Conservation (phyloP, 2,113 vertebrate genomes). For the Epinephelus cyanopodus region DNA sequence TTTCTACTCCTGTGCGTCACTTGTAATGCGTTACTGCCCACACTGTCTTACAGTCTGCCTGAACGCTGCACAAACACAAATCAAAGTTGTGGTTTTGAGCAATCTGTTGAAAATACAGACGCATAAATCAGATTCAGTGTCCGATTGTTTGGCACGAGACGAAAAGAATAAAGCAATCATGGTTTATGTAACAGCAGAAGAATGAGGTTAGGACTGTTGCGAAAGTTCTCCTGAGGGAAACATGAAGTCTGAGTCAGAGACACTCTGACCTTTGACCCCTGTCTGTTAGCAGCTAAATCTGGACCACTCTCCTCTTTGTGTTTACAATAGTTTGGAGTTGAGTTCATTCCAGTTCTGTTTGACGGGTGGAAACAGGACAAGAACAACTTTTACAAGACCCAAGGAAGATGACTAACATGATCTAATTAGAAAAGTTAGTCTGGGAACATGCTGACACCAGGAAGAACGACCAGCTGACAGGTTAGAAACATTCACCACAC, state of each 20-base stretch:
- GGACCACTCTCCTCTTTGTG: not conserved
- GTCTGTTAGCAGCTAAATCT: conserved; percentile 23
- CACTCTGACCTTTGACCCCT: conserved; percentile 43
- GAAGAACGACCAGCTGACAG: too few species aligned
- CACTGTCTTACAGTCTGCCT: not conserved
- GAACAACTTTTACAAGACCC: not conserved
- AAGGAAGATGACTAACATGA: not conserved
- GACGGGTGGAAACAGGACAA: not conserved
- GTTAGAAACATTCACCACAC: too few species aligned
- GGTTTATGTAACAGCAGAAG: conserved; percentile 8
- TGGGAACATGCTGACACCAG: not conserved
- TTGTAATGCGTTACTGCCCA: too few species aligned
- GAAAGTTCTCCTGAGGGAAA: conserved; percentile 40
- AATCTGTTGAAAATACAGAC: not conserved
- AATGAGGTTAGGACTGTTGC: conserved; percentile 15
- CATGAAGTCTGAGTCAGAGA: conserved; percentile 2
- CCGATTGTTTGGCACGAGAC: not conserved
- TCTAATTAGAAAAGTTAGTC: not conserved
- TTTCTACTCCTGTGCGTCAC: too few species aligned
- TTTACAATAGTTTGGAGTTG: not conserved
- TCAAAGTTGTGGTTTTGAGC: too few species aligned
- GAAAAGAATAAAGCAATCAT: not conserved
- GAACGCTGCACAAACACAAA: too few species aligned
- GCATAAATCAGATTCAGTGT: not conserved
- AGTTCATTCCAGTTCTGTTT: conserved; percentile 5